Evolutionary conservation across 2,888 invertebrate genomes (phyloP).

Genomic region (Nemurella pictetii): DNA sequence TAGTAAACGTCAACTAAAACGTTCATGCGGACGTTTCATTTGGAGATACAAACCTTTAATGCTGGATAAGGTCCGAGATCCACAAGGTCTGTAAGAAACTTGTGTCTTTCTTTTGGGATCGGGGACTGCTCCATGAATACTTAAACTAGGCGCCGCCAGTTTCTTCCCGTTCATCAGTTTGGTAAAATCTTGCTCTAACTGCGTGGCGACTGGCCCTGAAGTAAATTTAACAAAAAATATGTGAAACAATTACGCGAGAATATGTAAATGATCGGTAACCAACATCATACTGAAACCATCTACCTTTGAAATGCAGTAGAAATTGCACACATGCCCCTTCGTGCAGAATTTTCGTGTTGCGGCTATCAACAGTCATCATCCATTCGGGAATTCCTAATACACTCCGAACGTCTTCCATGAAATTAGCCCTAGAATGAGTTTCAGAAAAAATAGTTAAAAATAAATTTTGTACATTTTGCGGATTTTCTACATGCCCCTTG

Average conservation of each 20-base stretch:
- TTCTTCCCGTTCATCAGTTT: conserved; percentile 73
- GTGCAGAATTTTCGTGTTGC: conserved; percentile 76
- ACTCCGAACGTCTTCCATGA: conserved; percentile 76
- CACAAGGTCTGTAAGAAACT: conserved; percentile 75
- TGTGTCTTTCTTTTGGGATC: conserved; percentile 67
- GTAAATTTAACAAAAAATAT: conserved; percentile 6
- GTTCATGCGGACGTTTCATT: too few species aligned
- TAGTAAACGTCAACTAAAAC: too few species aligned
- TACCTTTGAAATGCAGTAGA: conserved; percentile 81
- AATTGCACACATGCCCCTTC: conserved; percentile 81
- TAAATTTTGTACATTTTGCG: neutral
- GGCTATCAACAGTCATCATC: conserved; percentile 83
- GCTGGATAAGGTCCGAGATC: conserved; percentile 55
- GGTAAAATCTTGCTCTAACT: conserved; percentile 79
- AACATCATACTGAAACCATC: neutral
- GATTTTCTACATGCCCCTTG: neutral
- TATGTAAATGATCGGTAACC: neutral
- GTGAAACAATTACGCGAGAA: too few species aligned
- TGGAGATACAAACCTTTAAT: too few species aligned
- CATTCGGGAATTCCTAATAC: conserved; percentile 88
- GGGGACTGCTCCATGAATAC: conserved; percentile 75
- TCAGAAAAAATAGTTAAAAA: neutral
- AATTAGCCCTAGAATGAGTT: conserved; percentile 76
- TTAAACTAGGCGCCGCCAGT: conserved; percentile 73
- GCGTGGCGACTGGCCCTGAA: conserved; percentile 72